Evolutionary conservation across 2,113 vertebrate genomes (phyloP), one percentile per base, ranked within the genome.

Genomic region (Alethe diademata): DNA sequence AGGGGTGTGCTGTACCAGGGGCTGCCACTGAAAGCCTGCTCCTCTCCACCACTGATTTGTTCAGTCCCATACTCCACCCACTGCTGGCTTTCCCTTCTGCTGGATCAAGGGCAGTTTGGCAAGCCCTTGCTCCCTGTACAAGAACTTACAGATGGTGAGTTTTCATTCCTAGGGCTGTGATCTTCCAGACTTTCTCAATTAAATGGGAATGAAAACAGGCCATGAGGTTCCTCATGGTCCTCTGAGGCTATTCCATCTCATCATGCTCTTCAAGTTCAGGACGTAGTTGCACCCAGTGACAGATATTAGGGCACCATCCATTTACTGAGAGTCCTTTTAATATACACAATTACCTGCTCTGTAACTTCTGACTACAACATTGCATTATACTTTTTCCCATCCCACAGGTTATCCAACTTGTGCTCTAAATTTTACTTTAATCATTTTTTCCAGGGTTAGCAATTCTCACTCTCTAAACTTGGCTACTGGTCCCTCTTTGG

Each of bases 91-190:
- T 81, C 74, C 43, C 66, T 64, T 65, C 90, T 75, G 70, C 85
- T 67, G 65, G 74, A 75, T 23, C 36, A 36, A 65, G 61, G 78
- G 50, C 67, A 65, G 33, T 57, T 82, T 92, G 88, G 93, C 92
- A 93, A 90, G 16, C 15, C 43, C 62, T 64, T 75, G 73, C 62
- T 85, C 78, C 85, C 74, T 42, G 28, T 22, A 69, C 85, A 69
- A 72, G 78, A 65, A 60, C 73, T 87, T 95, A 65, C 74, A 95
- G 92, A 85, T 90, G 92, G 85, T 43, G 80, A 88, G 74, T 61
- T 90, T 78, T 85, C 88, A 88, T 85, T 93, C 79, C 36, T 25
- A 88, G 50, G 65, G 25, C n/a, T 88, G 54, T 45, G 66, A 85
- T 93, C 74, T 88, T 93, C 53, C 78, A 71, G 84, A 57, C 70